Conservation (phyloP, 2,797 vertebrate genomes). For the Synaphobranchus kaupii region DNA sequence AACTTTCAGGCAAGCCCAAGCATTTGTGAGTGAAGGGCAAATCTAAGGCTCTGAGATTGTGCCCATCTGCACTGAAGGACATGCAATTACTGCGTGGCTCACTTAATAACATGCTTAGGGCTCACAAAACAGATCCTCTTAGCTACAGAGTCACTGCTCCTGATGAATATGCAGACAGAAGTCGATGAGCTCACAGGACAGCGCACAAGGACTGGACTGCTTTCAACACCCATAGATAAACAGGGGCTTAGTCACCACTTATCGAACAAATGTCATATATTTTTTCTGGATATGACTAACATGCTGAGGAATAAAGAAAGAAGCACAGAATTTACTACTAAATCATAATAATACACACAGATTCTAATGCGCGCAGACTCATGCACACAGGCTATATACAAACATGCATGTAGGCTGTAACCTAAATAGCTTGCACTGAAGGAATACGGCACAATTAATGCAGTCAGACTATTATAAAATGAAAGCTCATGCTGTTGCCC, state of each 20-base stretch:
- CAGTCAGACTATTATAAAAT: neutral
- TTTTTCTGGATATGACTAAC: neutral
- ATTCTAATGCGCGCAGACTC: neutral
- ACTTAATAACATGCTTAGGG: constrained; percentile 36
- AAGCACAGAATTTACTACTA: neutral
- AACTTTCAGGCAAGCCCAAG: neutral
- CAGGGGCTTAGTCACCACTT: neutral
- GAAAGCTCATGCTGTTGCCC: too few relatives aligned
- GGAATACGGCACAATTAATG: neutral
- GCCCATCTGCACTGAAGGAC: constrained; percentile 25
- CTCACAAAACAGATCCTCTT: constrained; percentile 50
- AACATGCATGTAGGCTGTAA: neutral
- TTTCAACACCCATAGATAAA: neutral
- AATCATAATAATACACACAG: neutral
- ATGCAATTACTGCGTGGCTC: constrained; percentile 20
- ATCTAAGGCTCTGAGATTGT: neutral
- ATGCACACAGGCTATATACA: neutral
- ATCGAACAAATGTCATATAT: neutral
- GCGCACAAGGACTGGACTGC: neutral
- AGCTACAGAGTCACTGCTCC: constrained; percentile 19
- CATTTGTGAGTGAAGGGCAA: neutral
- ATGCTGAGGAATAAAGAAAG: neutral
- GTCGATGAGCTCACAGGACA: neutral
- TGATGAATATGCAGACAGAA: neutral
- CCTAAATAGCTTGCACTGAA: neutral